A percentile compares a stretch with the other conserved stretches of the same genome.
Evolutionary conservation across 2,888 invertebrate species (phyloP).

Genomic region (Morpho achilles): DNA sequence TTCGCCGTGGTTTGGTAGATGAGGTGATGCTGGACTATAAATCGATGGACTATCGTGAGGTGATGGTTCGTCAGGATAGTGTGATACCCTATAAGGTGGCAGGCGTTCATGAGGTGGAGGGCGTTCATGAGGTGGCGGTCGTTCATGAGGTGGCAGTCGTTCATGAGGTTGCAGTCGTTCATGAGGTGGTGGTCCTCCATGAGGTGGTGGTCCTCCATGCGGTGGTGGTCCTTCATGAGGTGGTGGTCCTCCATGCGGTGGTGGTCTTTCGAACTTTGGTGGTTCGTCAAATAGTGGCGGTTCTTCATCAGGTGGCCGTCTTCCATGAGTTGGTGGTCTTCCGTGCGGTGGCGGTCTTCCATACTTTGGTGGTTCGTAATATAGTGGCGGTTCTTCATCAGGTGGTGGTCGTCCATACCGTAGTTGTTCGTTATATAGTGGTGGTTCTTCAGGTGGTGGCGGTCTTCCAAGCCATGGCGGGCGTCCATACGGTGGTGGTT

Average conservation of each 20-base stretch:
- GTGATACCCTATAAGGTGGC: neutral
- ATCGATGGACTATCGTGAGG: neutral
- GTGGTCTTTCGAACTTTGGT: neutral
- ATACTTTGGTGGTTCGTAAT: neutral
- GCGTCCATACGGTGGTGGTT: neutral
- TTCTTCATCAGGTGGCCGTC: neutral
- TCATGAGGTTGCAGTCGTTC: neutral
- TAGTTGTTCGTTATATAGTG: neutral
- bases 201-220: neutral
- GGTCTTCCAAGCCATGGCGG: neutral
- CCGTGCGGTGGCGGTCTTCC: neutral
- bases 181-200: neutral
- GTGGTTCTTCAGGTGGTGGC: neutral
- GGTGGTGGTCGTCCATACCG: neutral
- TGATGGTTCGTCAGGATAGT: neutral
- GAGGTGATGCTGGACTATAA: neutral
- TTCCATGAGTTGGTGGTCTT: neutral
- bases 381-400: neutral
- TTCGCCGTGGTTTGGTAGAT: neutral
- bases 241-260: neutral
- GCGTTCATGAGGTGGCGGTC: neutral
- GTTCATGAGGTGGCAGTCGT: neutral
- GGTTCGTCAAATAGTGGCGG: neutral
- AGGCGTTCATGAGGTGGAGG: neutral
- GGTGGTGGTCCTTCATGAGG: neutral